phyloP scores from a whole-genome alignment of 2,797 vertebrate genomes.

The Siniperca undulata region DNA sequence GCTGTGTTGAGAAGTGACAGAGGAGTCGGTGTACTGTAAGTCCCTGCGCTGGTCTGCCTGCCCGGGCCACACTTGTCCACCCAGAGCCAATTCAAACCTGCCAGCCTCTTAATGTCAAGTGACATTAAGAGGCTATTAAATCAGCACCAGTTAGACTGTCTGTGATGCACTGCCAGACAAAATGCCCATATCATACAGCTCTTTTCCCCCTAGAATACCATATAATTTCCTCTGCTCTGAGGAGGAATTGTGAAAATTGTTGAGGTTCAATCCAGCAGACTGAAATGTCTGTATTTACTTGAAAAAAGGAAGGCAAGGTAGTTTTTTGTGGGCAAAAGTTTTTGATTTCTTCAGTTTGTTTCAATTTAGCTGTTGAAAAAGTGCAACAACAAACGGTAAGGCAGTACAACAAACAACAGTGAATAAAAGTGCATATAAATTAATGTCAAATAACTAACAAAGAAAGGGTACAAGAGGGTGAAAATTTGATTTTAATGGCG shows the following conservation, averaged over 20 bases:
- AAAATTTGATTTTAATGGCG: neutral
- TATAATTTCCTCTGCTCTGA: constrained; percentile 10
- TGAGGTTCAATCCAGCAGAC: neutral
- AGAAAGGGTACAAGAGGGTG: neutral
- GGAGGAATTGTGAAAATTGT: neutral
- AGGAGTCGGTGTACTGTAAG: constrained; percentile 27
- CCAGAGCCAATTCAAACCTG: constrained; percentile 66
- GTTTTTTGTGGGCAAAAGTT: neutral
- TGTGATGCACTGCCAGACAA: constrained; percentile 43
- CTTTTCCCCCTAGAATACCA: neutral
- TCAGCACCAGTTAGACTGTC: constrained; percentile 62
- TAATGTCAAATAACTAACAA: neutral
- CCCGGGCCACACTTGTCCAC: constrained; percentile 13
- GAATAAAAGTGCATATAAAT: neutral
- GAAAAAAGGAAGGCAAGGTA: neutral
- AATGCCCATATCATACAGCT: neutral
- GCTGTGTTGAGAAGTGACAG: constrained; percentile 22
- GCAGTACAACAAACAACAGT: neutral
- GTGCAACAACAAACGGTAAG: neutral
- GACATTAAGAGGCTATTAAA: constrained; percentile 62
- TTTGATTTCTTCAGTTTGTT: neutral
- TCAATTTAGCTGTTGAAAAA: neutral
- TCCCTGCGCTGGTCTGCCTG: constrained; percentile 3
- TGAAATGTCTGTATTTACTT: neutral
- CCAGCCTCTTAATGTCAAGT: constrained; percentile 35